Base-by-base conservation (phyloP, 2,888 invertebrate genomes). In the Troides helena region DNA sequence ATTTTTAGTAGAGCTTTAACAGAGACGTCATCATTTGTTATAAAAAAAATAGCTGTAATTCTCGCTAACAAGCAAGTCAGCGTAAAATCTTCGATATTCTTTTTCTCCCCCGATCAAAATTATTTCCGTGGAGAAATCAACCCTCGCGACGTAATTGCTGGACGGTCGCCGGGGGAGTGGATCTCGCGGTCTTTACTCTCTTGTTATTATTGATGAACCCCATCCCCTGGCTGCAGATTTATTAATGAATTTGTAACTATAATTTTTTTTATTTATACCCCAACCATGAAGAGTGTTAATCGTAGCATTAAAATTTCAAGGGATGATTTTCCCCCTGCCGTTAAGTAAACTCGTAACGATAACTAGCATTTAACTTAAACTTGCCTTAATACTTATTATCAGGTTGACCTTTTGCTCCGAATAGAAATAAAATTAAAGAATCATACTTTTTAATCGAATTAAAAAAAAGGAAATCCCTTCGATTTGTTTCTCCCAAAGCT, bases 121-220 rank as follows among this genome's bases (percentile, higher is more conserved):
- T 17, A 53, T n/a, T 17, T 53, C 53, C 53, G 53, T n/a, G 12
- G 53, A 53, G 53, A 53, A 53, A 53, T 53, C 53, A 53, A 36
- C 36, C 53, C 25, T 3, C 30, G 30, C 59, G 36, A 64, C 64
- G 8, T 64, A 64, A 64, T 64, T 64, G 64, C 39, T 56, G 56
- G 64, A 56, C 56, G 56, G 39, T 36, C 64, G 39, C 21, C 64
- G 39, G 56, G 56, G 64, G 64, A 64, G 56, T 64, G 30, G 21
- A 56, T 64, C 64, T 56, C 39, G 36, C 56, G 21, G 39, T 57
- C 56, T 64, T 64, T 39, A 64, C 39, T 57, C 36, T 8, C 39
- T 56, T 57, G 64, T 64, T 57, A 57, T 39, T 64, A 64, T 57
- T 56, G 56, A 21, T 64, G n/a, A 56, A 56, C 36, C 39, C 39